Conservation (phyloP, 2,797 vertebrate genomes). For the Myotis planiceps region DNA sequence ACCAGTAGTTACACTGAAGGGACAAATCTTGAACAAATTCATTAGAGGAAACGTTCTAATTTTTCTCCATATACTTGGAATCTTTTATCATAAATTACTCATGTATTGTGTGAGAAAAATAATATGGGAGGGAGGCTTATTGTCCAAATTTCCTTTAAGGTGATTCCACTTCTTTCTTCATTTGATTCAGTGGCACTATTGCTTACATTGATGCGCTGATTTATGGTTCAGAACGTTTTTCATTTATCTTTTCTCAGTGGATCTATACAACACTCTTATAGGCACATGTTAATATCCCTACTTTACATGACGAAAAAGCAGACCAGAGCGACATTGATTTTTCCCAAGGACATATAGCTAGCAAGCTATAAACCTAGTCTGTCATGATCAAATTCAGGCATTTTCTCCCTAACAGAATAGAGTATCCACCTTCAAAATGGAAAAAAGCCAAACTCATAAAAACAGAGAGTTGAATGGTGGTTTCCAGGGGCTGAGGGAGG, state of each 20-base stretch:
- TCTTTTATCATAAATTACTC: slow-evolving; percentile 14
- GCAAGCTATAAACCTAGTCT: background rate
- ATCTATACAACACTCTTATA: background rate
- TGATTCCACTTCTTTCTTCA: background rate
- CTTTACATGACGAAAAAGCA: background rate
- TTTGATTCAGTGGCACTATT: background rate
- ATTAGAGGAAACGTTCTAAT: background rate
- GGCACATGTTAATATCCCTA: background rate
- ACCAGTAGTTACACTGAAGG: background rate
- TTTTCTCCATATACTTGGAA: background rate
- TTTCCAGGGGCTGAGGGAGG: background rate
- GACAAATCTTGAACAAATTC: background rate
- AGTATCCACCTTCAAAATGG: background rate
- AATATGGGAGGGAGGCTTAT: background rate
- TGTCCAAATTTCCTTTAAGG: background rate
- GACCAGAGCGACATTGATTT: background rate
- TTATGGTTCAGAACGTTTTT: background rate
- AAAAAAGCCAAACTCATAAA: background rate
- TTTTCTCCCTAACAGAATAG: background rate
- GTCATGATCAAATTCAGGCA: background rate
- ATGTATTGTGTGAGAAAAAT: background rate
- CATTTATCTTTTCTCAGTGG: background rate
- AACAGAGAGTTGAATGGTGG: background rate
- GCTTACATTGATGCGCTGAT: background rate
- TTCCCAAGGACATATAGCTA: background rate